Evolutionary conservation across 2,113 vertebrate species (phyloP).

Genomic region (Cathartes aura): DNA sequence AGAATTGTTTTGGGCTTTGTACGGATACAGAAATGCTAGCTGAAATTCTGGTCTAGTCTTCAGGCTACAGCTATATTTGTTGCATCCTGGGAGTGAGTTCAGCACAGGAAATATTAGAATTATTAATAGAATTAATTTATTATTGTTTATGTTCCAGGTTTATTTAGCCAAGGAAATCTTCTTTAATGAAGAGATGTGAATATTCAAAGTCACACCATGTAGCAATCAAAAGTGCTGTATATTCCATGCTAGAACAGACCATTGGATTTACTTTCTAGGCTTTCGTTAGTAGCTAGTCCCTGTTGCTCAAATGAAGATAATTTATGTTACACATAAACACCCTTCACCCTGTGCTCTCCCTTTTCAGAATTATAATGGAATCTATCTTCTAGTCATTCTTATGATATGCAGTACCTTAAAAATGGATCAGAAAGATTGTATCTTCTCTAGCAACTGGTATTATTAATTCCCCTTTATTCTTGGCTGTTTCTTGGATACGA

Average conservation of each 20-base stretch:
- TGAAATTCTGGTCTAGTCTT: not conserved
- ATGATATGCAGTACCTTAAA: not conserved
- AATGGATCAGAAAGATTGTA: not conserved
- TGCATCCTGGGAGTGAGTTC: not conserved
- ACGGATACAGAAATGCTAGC: not conserved
- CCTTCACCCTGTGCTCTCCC: not conserved
- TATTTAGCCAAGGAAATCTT: not conserved
- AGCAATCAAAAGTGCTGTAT: not conserved
- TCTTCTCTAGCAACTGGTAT: not conserved
- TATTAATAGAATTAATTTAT: not conserved
- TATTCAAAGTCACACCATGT: not conserved
- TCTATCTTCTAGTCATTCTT: not conserved
- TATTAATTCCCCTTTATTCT: not conserved
- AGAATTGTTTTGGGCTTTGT: not conserved
- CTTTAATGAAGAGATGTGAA: not conserved
- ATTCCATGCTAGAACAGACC: not conserved
- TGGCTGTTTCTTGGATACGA: not conserved
- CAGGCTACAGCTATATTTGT: not conserved
- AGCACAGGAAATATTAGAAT: not conserved
- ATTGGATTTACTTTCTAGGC: not conserved
- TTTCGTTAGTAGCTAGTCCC: not conserved
- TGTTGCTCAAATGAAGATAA: not conserved
- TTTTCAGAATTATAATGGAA: not conserved
- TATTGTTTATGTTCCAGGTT: fast-evolving
- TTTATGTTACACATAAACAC: not conserved